Evolutionary conservation across 2,113 vertebrate genomes (phyloP).

Genomic region (Nyctereutes procyonoides): DNA sequence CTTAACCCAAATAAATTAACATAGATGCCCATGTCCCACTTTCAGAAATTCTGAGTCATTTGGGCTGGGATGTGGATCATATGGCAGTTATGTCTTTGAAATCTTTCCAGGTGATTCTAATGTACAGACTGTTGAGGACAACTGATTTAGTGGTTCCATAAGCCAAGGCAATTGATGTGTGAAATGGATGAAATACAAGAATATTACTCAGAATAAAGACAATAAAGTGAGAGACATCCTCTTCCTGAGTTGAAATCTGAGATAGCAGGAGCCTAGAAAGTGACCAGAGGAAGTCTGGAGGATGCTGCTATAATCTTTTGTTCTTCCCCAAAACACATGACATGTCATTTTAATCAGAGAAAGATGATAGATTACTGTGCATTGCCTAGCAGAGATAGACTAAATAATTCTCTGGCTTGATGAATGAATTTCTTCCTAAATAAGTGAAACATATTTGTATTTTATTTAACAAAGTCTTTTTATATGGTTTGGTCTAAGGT

Average conservation of each 20-base stretch:
- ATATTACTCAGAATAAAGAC: background rate
- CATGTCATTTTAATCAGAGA: background rate
- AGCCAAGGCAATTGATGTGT: background rate
- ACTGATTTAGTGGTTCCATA: background rate
- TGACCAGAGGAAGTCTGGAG: background rate
- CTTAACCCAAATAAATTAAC: background rate
- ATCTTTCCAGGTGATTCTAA: background rate
- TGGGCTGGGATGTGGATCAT: background rate
- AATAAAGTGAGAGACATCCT: background rate
- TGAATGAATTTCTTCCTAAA: conserved; percentile 78
- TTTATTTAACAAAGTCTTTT: conserved; percentile 50
- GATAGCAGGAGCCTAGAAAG: background rate
- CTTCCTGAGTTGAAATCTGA: background rate
- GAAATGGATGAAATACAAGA: background rate
- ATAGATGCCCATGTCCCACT: background rate
- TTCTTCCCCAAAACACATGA: background rate
- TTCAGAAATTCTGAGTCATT: conserved; percentile 14
- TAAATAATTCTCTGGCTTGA: conserved; percentile 55
- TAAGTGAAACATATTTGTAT: conserved; percentile 23
- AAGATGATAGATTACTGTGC: conserved; percentile 39
- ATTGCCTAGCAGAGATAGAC: background rate
- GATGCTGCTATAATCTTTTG: background rate
- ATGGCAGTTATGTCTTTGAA: background rate
- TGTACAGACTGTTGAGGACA: background rate
- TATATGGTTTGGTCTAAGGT: conserved; percentile 35